Evolutionary conservation across 1,140 invertebrate genomes (phyloP), one percentile per base, ranked within the genome.

Genomic region (Zaprionus vittiger): DNA sequence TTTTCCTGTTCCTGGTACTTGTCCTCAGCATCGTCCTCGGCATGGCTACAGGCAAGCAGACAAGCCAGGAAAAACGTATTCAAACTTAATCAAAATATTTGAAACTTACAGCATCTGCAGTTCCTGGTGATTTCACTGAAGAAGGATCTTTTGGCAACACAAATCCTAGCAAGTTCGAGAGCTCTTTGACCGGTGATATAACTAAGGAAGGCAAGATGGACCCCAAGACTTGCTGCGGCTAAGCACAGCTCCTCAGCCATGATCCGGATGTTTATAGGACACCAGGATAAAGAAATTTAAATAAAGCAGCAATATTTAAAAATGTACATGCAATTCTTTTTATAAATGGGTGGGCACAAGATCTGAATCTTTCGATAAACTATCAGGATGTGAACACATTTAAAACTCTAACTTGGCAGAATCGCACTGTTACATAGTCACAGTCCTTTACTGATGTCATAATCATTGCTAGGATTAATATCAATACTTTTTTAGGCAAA

Each of bases 291-390:
- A 24, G n/a, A 37, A 83, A 49, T 66, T 73, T 28, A 54, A 89
- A 83, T 87, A 87, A 83, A 87, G 60, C 78, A 83, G 82, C 83
- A 89, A 75, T 73, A 69, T 57, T 83, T 11, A 47, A 47, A 47
- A 47, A 47, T 17, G n/a, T 17, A 47, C 7, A 17, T 17, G 6
- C n/a, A 47, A 17, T 9, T 9, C 7, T 9, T 17, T 47, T 7
- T 1, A 14, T 14, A 7, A 47, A n/a, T 47, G 41, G 41, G 41
- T 47, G 41, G 41, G n/a, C 41, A 9, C 41, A 47, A 17, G 41
- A 17, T 17, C n/a, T 17, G n/a, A 17, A 17, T 9, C 6, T 47
- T 9, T 7, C 3, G 7, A 47, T 41, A n/a, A 41, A 41, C 5
- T n/a, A 41, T 1, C 14, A 41, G n/a, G 38, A n/a, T n/a, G 5